Percentiles rank a stretch among this genome's conserved stretches.
phyloP scores from a whole-genome alignment of 2,113 vertebrate genomes.

The Pseudorhombus dupliciocellatus region DNA sequence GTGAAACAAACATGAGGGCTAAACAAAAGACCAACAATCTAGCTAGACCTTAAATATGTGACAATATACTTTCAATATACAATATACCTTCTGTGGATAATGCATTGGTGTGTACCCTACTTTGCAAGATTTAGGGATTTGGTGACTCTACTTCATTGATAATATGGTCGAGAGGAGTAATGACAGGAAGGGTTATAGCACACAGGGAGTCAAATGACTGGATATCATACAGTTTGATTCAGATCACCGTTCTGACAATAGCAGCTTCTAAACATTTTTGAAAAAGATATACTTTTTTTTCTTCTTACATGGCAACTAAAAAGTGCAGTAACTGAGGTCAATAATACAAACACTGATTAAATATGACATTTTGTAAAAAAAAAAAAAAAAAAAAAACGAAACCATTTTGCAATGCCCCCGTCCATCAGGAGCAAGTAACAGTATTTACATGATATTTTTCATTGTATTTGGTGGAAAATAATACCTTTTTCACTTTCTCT shows the following conservation, averaged over 20 bases:
- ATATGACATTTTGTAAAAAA: slow-evolving; percentile 79
- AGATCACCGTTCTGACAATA: slow-evolving; percentile 84
- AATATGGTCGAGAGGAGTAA: slow-evolving; percentile 38
- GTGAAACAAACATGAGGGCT: slow-evolving; percentile 44
- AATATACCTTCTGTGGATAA: slow-evolving; percentile 18
- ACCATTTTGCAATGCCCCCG: slow-evolving; percentile 28
- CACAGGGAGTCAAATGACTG: slow-evolving; percentile 62
- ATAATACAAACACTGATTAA: slow-evolving; percentile 88
- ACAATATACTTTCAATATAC: slow-evolving; percentile 38
- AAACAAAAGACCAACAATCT: slow-evolving; percentile 37
- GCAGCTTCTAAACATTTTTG: slow-evolving; percentile 85
- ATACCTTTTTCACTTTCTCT: slow-evolving; percentile 46
- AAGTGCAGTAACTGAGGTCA: slow-evolving; percentile 92
- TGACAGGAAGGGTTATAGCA: slow-evolving; percentile 67
- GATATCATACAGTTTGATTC: slow-evolving; percentile 64
- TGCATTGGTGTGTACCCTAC: slow-evolving; percentile 3
- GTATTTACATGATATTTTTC: slow-evolving; percentile 66
- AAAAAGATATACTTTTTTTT: slow-evolving; percentile 69
- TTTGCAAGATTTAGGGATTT: slow-evolving; percentile 23
- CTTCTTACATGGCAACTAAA: slow-evolving; percentile 82
- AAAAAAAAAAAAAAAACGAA: slow-evolving; percentile 70
- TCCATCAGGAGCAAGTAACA: slow-evolving; percentile 45
- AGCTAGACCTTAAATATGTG: slow-evolving; percentile 38
- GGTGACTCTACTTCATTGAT: slow-evolving; percentile 41
- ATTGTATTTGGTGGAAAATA: slow-evolving; percentile 59